phyloP scores from a whole-genome alignment of 2,888 invertebrate genomes.

The Drosophila flavopinicola region DNA sequence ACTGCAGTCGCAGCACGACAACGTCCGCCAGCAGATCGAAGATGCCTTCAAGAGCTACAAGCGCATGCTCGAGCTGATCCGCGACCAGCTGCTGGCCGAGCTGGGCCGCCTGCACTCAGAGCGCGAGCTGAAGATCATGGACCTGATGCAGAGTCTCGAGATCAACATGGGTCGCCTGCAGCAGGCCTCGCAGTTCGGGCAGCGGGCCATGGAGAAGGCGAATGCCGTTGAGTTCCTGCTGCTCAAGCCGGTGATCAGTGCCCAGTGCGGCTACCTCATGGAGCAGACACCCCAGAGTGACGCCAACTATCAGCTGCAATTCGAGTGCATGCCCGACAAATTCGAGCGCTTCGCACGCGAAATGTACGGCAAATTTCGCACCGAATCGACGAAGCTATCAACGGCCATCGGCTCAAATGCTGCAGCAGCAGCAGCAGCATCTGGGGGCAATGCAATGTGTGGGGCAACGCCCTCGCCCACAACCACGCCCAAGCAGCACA shows the following conservation, averaged over 20 bases:
- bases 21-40: constrained; percentile 92
- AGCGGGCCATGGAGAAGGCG: constrained; percentile 92
- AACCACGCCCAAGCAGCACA: constrained; percentile 85
- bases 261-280: constrained; percentile 91
- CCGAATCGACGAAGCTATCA: constrained; percentile 85
- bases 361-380: constrained; percentile 90
- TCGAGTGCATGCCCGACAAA: constrained; percentile 91
- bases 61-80: constrained; percentile 91
- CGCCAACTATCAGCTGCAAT: constrained; percentile 91
- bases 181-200: constrained; percentile 93
- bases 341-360: constrained; percentile 90
- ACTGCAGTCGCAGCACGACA: constrained; percentile 93
- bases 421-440: background rate
- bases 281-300: constrained; percentile 93
- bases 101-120: constrained; percentile 91
- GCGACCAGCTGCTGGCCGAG: constrained; percentile 90
- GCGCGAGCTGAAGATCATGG: constrained; percentile 95
- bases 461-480: constrained; percentile 27
- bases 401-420: background rate
- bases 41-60: constrained; percentile 92
- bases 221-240: constrained; percentile 94
- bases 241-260: constrained; percentile 91
- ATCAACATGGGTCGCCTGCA: constrained; percentile 93
- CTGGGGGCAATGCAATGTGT: constrained; percentile 40
- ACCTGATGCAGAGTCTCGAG: constrained; percentile 92